phyloP scores from a whole-genome alignment of 2,888 invertebrate species.

The Dione vanillae region DNA sequence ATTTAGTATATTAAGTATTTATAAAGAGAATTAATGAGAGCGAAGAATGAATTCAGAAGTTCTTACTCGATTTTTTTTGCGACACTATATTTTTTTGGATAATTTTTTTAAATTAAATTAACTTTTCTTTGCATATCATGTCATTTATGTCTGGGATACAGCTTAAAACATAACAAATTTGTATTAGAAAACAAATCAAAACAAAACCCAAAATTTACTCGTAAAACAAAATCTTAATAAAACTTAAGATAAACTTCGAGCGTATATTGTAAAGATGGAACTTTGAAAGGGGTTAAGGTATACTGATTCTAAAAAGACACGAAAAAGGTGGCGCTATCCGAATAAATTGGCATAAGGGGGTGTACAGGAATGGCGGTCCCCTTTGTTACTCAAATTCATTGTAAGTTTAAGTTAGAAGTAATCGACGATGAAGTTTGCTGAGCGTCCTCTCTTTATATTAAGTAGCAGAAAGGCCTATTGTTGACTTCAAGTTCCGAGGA shows the following conservation, averaged over 20 bases:
- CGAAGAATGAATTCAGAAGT: too few species aligned
- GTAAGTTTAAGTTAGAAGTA: slow-evolving; percentile 46
- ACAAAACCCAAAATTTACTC: slow-evolving; percentile 56
- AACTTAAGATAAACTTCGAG: slow-evolving; percentile 51
- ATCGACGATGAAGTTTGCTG: slow-evolving; percentile 38
- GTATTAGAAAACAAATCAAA: slow-evolving; percentile 63
- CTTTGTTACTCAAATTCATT: slow-evolving; percentile 48
- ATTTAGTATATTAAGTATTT: too few species aligned
- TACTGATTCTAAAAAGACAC: slow-evolving; percentile 71
- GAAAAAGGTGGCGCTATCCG: slow-evolving; percentile 48
- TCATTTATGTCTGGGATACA: too few species aligned
- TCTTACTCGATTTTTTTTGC: too few species aligned
- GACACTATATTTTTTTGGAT: too few species aligned
- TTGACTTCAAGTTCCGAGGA: slow-evolving; percentile 4
- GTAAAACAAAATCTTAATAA: slow-evolving; percentile 53
- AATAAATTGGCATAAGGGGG: slow-evolving; percentile 41
- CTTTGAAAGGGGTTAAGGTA: slow-evolving; percentile 76
- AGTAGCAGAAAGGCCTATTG: slow-evolving; percentile 16
- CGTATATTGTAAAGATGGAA: slow-evolving; percentile 66
- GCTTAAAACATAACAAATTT: too few species aligned
- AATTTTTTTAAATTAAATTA: too few species aligned
- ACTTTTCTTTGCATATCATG: too few species aligned
- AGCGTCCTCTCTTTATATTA: slow-evolving; percentile 31
- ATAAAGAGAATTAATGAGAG: too few species aligned
- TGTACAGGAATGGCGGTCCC: slow-evolving; percentile 36